Conservation (phyloP, 2,888 invertebrate species). For the Chironomus tentans region DNA sequence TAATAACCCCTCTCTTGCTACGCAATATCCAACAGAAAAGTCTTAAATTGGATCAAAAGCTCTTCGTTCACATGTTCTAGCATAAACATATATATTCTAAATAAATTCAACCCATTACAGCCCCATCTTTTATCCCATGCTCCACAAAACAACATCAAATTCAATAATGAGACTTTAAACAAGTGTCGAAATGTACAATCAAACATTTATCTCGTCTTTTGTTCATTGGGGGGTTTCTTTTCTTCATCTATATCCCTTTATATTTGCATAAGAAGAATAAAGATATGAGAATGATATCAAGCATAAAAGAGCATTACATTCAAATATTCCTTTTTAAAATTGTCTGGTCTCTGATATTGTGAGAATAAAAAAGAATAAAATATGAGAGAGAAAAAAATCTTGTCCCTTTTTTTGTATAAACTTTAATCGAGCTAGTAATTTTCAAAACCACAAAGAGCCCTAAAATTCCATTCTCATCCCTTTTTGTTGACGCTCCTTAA, state of each 20-base stretch:
- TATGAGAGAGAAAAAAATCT: background rate
- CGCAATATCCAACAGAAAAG: too few relatives aligned
- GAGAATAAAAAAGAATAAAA: slow-evolving; percentile 1
- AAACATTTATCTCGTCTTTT: background rate
- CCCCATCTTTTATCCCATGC: background rate
- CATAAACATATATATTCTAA: background rate
- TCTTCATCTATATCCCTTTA: background rate
- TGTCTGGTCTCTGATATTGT: background rate
- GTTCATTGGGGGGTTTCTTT: slow-evolving; percentile 12
- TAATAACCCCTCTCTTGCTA: too few relatives aligned
- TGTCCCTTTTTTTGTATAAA: slow-evolving; percentile 8
- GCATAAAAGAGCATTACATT: too few relatives aligned
- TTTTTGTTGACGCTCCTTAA: background rate
- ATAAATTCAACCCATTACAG: background rate
- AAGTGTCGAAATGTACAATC: slow-evolving; percentile 16
- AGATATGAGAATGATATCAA: too few relatives aligned
- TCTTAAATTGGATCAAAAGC: too few relatives aligned
- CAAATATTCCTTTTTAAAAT: background rate
- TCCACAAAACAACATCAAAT: too few relatives aligned
- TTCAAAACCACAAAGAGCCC: slow-evolving; percentile 15
- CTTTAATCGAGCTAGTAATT: slow-evolving; percentile 23
- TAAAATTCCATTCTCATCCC: background rate
- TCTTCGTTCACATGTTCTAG: background rate
- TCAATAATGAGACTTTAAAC: slow-evolving; percentile 21
- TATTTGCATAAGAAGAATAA: too few relatives aligned